phyloP scores from a whole-genome alignment of 2,888 invertebrate species.

The Himalopsyche kuldschensis region DNA sequence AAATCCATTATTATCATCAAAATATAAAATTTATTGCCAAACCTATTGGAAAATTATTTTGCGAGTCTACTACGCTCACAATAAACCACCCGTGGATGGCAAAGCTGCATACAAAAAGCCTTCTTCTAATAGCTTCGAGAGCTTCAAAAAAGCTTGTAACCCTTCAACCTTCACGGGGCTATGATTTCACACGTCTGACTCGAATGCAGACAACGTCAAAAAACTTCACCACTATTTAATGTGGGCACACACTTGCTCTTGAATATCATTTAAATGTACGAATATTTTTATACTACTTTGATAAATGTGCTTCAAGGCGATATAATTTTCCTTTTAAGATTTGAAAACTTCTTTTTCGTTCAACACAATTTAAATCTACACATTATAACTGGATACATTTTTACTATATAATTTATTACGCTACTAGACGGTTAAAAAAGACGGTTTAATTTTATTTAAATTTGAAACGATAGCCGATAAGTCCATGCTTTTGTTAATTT shows the following conservation, averaged over 20 bases:
- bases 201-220: neutral
- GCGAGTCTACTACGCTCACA: neutral
- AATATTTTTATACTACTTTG: neutral
- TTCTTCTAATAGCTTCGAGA: neutral
- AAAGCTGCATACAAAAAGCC: neutral
- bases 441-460: no score
- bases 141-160: neutral
- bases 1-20: neutral
- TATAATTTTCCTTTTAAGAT: no score
- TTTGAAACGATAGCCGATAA: no score
- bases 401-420: no score
- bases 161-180: neutral
- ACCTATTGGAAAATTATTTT: neutral
- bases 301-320: neutral
- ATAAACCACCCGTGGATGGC: neutral
- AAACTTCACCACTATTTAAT: neutral
- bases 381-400: no score
- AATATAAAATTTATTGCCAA: neutral
- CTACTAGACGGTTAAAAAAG: no score
- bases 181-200: neutral
- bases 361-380: no score
- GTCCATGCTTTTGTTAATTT: no score
- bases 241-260: neutral
- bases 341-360: no score
- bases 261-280: neutral